Percentiles rank a stretch among this genome's conserved stretches.
phyloP scores from a whole-genome alignment of 2,113 vertebrate genomes.

The Tamias sibiricus region DNA sequence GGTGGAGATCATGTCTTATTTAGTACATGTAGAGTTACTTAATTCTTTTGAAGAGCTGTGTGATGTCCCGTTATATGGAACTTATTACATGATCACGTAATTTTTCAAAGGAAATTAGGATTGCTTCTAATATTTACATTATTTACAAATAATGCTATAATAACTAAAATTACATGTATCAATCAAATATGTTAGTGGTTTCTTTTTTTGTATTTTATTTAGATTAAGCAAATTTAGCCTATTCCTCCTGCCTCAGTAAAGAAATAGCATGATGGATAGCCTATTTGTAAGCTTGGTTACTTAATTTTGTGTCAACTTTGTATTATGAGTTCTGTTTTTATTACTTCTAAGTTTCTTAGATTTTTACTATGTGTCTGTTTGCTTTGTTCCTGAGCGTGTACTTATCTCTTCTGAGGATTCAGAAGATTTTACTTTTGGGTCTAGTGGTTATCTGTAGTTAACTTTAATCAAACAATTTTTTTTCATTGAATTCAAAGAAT shows the following conservation, averaged over 20 bases:
- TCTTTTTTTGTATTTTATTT: too few species aligned
- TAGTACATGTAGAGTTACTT: not conserved
- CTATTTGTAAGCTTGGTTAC: not conserved
- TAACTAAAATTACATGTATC: not conserved
- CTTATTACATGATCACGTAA: not conserved
- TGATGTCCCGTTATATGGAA: not conserved
- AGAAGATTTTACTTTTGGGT: not conserved
- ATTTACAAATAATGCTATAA: not conserved
- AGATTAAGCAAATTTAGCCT: not conserved
- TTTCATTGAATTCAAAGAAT: not conserved
- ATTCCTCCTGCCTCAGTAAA: too few species aligned
- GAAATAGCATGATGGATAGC: not conserved
- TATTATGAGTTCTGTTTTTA: not conserved
- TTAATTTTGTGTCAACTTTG: not conserved
- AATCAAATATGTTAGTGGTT: not conserved
- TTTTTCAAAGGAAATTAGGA: not conserved
- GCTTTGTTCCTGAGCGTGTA: not conserved
- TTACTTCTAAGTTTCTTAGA: not conserved
- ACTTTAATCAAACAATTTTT: not conserved
- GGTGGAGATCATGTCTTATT: not conserved
- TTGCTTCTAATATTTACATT: not conserved
- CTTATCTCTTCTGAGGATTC: not conserved
- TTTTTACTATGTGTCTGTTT: not conserved
- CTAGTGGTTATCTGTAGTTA: not conserved
- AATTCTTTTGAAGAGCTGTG: not conserved